Base-by-base conservation (phyloP, 2,797 vertebrate genomes). In the Rhabdophis nuchalis region DNA sequence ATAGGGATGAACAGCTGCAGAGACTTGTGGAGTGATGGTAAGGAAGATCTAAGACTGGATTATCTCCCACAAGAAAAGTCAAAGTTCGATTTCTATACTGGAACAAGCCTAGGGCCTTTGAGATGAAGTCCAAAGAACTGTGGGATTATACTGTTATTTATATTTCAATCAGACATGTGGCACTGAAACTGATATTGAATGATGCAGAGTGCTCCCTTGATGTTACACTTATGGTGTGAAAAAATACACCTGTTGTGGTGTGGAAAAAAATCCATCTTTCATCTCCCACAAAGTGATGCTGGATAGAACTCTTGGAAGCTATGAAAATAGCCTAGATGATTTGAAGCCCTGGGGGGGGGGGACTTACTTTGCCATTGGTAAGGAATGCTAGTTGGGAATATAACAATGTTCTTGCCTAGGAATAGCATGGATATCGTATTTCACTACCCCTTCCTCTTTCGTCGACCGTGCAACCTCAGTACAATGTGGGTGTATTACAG, bases 31-130 rank as follows among this genome's bases (percentile, higher is more conserved):
- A 77, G 72, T 77, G 72, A 77, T 77, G 72, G 64, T 86, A 89
- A 95, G 93, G 92, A 77, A 11, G 1, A 20, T 57, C 93, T 88
- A 36, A 6, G 41, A 52, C 32, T 92, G 58, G 93, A 46, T 61
- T 20, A 32, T 29, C 54, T 32, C 61, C n/a, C 86, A 27, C 5
- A 12, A 86, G 3, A n/a, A 0, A 86, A 0, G 85, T 86, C 46
- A 86, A 86, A 29, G 85, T 77, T 77, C 18, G 8, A 9, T 77
- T 32, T 41, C 32, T 41, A 41, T 20, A 23, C 18, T 23, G 36
- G 36, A 77, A 36, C n/a, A 68, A 32, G 64, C 68, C 64, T 68
- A 32, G 29, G 64, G 64, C 64, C 68, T 72, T 72, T 72, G 68
- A 82, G 41, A 82, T 46, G 36, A 41, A 82, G 36, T 46, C 72